A percentile compares a stretch with the other conserved stretches of the same genome.
phyloP scores from a whole-genome alignment of 2,888 invertebrate genomes.

The Acleris cristana region DNA sequence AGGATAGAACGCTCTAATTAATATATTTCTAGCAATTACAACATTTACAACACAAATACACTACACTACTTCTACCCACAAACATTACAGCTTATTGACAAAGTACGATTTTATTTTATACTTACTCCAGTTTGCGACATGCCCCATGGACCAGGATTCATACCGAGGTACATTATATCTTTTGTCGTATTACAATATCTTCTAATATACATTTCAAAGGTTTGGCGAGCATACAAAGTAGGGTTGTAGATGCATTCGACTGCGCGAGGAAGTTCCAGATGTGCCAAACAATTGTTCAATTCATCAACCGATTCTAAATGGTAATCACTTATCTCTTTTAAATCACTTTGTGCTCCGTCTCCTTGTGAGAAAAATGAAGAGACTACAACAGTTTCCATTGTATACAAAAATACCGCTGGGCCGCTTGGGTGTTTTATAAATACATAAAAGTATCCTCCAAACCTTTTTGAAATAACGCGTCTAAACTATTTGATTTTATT shows the following conservation, averaged over 20 bases:
- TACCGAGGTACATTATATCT: slow-evolving; percentile 92
- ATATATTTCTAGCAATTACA: no score
- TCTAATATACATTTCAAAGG: slow-evolving; percentile 90
- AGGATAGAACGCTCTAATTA: no score
- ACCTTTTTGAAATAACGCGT: no score
- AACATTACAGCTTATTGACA: no score
- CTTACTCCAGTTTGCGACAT: slow-evolving; percentile 97
- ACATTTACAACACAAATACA: no score
- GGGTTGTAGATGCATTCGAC: slow-evolving; percentile 92
- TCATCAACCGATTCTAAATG: slow-evolving; percentile 66
- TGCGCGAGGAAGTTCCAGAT: slow-evolving; percentile 76
- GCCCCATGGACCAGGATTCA: slow-evolving; percentile 99
- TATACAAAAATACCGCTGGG: slow-evolving; percentile 15
- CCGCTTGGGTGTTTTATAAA: no score
- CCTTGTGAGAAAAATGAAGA: slow-evolving; percentile 61
- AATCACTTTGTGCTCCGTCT: slow-evolving; percentile 4
- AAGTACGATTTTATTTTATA: slow-evolving; percentile 3
- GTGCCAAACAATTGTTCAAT: slow-evolving; percentile 72
- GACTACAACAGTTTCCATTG: slow-evolving; percentile 57
- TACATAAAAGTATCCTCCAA: no score
- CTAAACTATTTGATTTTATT: no score
- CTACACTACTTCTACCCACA: no score
- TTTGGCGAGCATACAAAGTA: slow-evolving; percentile 90
- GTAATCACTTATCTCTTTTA: slow-evolving; percentile 51
- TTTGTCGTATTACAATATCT: slow-evolving; percentile 88